Percentiles rank a stretch among this genome's conserved stretches.
Conservation (phyloP, 2,888 invertebrate genomes). For the Caenorhabditis plicata region DNA sequence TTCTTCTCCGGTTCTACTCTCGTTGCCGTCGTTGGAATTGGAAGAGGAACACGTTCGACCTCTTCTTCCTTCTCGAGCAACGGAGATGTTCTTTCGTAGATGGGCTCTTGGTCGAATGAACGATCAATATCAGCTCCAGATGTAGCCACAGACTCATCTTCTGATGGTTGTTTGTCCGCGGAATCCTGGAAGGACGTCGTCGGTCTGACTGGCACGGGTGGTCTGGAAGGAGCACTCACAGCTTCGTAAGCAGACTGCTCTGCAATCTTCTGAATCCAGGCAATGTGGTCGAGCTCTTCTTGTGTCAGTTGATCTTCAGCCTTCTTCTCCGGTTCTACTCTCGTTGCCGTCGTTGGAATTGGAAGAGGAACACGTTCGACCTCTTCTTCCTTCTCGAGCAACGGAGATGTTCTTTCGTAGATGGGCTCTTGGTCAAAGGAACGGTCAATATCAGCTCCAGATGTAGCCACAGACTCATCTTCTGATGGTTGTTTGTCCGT, state of each 20-base stretch:
- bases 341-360: not conserved
- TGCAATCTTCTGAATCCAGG: not conserved
- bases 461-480: not conserved
- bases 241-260: slow-evolving; percentile 1
- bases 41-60: no score
- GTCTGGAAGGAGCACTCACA: not conserved
- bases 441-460: slow-evolving; percentile 10
- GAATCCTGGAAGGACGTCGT: not conserved
- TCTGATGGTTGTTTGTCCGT: not conserved
- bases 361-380: not conserved
- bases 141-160: slow-evolving; percentile 1
- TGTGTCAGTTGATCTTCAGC: not conserved
- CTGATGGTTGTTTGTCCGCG: not conserved
- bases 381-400: not conserved
- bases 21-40: not conserved
- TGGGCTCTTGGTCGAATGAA: slow-evolving; percentile 1
- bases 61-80: no score
- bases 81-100: not conserved
- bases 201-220: not conserved
- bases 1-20: not conserved
- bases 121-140: slow-evolving; percentile 2
- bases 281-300: slow-evolving; percentile 3
- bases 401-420: not conserved
- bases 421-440: slow-evolving; percentile 14
- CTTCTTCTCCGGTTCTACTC: not conserved